Base-by-base conservation (phyloP, 2,797 vertebrate species). In the Chrysocyon brachyurus region DNA sequence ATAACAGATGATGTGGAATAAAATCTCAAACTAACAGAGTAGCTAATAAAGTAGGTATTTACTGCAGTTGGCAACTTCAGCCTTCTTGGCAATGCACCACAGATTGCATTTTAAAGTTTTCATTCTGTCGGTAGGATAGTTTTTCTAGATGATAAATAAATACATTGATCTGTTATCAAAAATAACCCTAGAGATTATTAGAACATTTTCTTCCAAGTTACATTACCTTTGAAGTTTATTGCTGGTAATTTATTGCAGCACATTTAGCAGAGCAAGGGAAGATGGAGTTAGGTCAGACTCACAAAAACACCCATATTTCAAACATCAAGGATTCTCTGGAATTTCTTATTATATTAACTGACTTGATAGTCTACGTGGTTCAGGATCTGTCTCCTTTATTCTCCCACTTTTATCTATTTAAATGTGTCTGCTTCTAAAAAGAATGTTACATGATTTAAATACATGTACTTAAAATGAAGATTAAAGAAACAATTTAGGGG, bases 191-290 rank as follows among this genome's bases (percentile, higher is more conserved):
- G 56, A 26, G 24, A 87, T 87, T 88, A 90, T 40, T 87, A 87
- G 59, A 83, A 33, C 46, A 59, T 96, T 97, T 89, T 93, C 40
- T 95, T 87, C 31, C 57, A 88, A 79, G 40, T 93, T 75, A 90
- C 17, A 94, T 59, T 81, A 21, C 36, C 46, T 95, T 94, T 96
- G 68, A 93, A 93, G n/a, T 84, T 92, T 90, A 93, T 91, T 95
- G 33, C 46, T 96, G 63, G 16, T 88, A 88, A 94, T 91, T 91
- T 96, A 59, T 64, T 75, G 33, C 4, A 96, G 33, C 52, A 89
- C 36, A 78, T 66, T 79, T 82, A 88, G 26, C 63, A 85, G 61
- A 94, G 19, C 46, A 91, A 93, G 36, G 21, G 31, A 70, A 90
- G 22, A 70, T 17, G 8, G 6, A 31, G 31, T 72, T 70, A 82